These are phyloP conservation scores for Meriones psammophilus DNA, from an alignment of 2,797 vertebrate species.

Conservation along the genomic window DNA sequence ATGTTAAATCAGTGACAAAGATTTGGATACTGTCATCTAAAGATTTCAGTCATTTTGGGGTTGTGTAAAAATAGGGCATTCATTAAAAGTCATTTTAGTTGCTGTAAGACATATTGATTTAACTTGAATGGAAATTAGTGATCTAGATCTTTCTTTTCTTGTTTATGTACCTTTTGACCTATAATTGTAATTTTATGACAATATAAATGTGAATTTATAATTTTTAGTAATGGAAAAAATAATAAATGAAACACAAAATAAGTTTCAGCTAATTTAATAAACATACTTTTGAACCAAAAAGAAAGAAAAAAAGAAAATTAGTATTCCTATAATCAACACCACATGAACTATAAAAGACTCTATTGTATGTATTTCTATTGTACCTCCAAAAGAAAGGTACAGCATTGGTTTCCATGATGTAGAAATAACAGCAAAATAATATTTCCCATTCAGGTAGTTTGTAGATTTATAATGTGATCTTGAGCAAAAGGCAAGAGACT, in stretches of 20 bases:
- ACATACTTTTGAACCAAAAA: not conserved
- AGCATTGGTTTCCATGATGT: not conserved
- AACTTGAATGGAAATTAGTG: constrained; percentile 41
- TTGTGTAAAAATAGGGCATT: constrained; percentile 2
- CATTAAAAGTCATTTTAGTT: constrained; percentile 23
- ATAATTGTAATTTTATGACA: constrained; percentile 18
- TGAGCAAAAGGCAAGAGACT: constrained; percentile 17
- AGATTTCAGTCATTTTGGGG: constrained; percentile 8
- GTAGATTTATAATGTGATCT: constrained; percentile 12
- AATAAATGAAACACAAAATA: not conserved
- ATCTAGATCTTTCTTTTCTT: constrained; percentile 26
- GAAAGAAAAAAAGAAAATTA: not conserved
- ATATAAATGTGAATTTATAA: not conserved
- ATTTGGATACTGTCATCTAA: constrained; percentile 29
- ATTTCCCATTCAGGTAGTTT: not conserved
- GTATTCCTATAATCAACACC: not conserved
- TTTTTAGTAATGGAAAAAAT: not conserved
- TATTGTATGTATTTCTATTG: not conserved
- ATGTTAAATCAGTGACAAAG: constrained; percentile 20
- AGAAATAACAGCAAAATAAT: not conserved
- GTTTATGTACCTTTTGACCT: not conserved
- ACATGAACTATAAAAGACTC: not conserved
- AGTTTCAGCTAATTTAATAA: not conserved
- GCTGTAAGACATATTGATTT: constrained; percentile 33
- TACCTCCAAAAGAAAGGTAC: not conserved